Evolutionary conservation across 2,797 vertebrate species (phyloP), one percentile per base, ranked within the genome.

Genomic region (Myotis vivesi): DNA sequence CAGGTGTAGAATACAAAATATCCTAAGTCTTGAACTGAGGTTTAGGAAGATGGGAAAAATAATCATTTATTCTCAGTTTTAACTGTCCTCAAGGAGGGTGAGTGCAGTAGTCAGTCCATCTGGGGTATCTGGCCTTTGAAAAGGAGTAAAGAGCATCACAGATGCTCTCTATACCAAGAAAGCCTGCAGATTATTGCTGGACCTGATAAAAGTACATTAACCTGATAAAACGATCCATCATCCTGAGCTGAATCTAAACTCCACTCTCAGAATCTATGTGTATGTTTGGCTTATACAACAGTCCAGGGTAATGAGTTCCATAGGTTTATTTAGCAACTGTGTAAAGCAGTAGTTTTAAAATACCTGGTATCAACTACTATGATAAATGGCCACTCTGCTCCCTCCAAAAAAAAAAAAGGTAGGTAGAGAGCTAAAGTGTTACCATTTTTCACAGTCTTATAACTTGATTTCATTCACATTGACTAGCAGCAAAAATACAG

Each of bases 31-130:
- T 92, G 38, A 95, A 89, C 2, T 66, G 33, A 73, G 49, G 8
- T 89, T 91, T 79, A 89, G 51, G 75, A 91, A 79, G 28, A 84
- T n/a, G 55, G 19, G 22, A 28, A 72, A 92, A 41, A 36, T 55
- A 69, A 87, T 51, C 19, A 77, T 46, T 62, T 82, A 76, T 75
- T 69, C 71, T 94, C 59, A 80, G 64, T 96, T 72, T 94, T 87
- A 94, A 80, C 25, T 71, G 68, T 83, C 16, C 12, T 10, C 44
- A 86, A 82, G 33, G 16, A 88, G 17, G 8, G 8, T 77, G 2
- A 81, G 10, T 75, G 28, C 44, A 95, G 44, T 33, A 92, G 51
- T 41, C 46, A 69, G 11, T 87, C 36, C 51, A 33, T 23, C 5
- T 86, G 68, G 76, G 51, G 19, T 53, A 53, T 79, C 6, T 87